These are phyloP conservation scores for Callyntrura guangdongensis DNA, from an alignment of 2,888 invertebrate species.

Conservation along the genomic window DNA sequence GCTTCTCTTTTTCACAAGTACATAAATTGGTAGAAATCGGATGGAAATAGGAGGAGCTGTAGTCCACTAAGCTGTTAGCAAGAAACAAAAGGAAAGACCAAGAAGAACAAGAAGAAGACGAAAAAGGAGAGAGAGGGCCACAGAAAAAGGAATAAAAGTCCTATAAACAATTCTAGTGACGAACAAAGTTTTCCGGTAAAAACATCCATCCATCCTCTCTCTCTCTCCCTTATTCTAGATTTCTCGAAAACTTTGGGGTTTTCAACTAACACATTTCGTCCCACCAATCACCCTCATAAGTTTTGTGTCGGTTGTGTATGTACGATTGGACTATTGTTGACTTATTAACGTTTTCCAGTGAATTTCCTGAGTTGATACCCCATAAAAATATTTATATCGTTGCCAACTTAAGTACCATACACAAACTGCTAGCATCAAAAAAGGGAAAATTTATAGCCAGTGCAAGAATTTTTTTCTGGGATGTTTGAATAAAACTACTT, in stretches of 20 bases:
- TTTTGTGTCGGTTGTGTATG: too few species aligned
- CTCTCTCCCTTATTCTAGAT: not conserved
- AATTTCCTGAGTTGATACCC: not conserved
- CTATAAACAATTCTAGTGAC: constrained; percentile 46
- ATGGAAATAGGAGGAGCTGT: constrained; percentile 30
- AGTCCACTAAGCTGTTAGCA: constrained; percentile 7
- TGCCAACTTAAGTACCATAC: too few species aligned
- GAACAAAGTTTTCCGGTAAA: constrained; percentile 24
- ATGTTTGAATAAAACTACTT: too few species aligned
- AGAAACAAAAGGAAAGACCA: too few species aligned
- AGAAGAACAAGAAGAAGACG: not conserved
- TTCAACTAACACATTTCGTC: not conserved
- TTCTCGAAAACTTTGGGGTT: not conserved
- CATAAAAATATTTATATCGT: constrained; percentile 26
- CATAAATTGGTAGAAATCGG: not conserved
- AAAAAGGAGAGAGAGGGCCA: not conserved
- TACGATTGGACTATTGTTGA: not conserved
- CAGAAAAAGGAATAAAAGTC: constrained; percentile 12
- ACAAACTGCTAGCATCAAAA: not conserved
- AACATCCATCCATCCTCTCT: constrained; percentile 12
- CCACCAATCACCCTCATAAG: not conserved
- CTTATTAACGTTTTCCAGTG: not conserved
- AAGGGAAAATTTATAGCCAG: not conserved
- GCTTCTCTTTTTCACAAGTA: constrained; percentile 14
- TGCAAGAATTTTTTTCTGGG: not conserved